phyloP scores from a whole-genome alignment of 1,140 invertebrate species.

The Aphelenchoides avenae region DNA sequence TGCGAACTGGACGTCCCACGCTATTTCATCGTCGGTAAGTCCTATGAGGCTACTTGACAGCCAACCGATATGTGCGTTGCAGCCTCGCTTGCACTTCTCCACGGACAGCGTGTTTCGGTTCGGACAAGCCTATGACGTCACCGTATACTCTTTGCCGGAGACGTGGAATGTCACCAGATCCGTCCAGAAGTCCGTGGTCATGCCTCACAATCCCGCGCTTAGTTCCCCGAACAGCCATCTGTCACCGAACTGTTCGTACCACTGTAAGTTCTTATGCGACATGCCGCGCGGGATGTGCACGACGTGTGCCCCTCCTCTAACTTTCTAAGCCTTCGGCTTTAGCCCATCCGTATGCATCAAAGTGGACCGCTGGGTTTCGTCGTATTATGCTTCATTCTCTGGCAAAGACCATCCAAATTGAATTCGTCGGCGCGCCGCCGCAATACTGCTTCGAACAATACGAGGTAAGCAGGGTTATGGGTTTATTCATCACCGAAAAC shows the following conservation, averaged over 20 bases:
- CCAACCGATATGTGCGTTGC: constrained; percentile 18
- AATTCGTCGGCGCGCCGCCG: constrained; percentile 55
- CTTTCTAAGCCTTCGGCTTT: constrained; percentile 2
- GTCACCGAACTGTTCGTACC: constrained; percentile 37
- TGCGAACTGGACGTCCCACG: constrained; percentile 38
- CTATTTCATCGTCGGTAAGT: constrained; percentile 42
- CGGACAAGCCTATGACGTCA: constrained; percentile 41
- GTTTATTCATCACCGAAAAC: neutral
- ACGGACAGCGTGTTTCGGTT: constrained; percentile 52
- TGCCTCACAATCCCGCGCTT: constrained; percentile 40
- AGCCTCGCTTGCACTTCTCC: constrained; percentile 57
- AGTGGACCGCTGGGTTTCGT: constrained; percentile 58
- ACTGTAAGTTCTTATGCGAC: constrained; percentile 30
- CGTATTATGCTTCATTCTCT: constrained; percentile 43
- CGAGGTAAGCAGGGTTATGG: constrained; percentile 32
- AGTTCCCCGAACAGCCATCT: constrained; percentile 4
- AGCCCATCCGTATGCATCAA: constrained; percentile 49
- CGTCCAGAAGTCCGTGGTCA: constrained; percentile 27
- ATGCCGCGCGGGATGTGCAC: too few species aligned
- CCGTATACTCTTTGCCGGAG: constrained; percentile 36
- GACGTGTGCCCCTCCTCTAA: neutral
- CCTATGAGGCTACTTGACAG: neutral
- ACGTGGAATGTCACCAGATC: neutral
- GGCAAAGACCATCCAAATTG: constrained; percentile 43
- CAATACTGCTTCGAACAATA: constrained; percentile 59